These are phyloP conservation scores for Apodemus sylvaticus DNA, from an alignment of 2,113 vertebrate genomes.

Conservation along the genomic window DNA sequence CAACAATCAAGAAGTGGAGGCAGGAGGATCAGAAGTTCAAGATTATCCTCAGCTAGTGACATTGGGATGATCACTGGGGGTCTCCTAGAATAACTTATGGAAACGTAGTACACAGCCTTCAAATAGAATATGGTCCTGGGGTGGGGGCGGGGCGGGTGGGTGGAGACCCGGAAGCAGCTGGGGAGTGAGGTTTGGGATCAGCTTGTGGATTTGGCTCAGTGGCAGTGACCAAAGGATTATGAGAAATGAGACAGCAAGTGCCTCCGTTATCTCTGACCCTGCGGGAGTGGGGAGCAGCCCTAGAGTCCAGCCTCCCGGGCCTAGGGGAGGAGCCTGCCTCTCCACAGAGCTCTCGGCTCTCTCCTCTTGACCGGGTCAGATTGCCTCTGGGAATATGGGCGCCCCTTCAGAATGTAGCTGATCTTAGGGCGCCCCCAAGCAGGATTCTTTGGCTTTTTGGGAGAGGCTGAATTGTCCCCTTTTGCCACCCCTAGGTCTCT, in stretches of 20 bases:
- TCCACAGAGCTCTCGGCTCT: slow-evolving; percentile 10
- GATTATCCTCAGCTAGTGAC: neutral
- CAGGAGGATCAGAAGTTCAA: neutral
- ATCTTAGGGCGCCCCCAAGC: slow-evolving; percentile 71
- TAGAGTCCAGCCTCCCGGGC: neutral
- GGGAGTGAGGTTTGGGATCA: neutral
- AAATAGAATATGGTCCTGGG: neutral
- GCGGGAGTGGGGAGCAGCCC: slow-evolving; percentile 50
- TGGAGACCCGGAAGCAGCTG: neutral
- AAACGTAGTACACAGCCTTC: neutral
- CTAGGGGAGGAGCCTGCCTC: slow-evolving; percentile 31
- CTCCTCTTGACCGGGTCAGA: slow-evolving; percentile 67
- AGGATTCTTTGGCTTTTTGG: slow-evolving; percentile 79
- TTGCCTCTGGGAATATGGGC: slow-evolving; percentile 68
- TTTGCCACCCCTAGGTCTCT: slow-evolving; percentile 69
- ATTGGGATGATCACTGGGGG: neutral
- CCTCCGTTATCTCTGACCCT: slow-evolving; percentile 68
- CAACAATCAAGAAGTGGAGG: neutral
- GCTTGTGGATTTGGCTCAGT: neutral
- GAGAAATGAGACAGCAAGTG: slow-evolving; percentile 63
- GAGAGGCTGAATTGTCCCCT: slow-evolving; percentile 77
- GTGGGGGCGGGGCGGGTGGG: too few species aligned
- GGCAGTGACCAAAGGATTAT: neutral
- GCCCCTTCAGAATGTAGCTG: slow-evolving; percentile 72
- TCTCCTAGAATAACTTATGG: neutral